Percentiles rank a stretch among this genome's conserved stretches.
These are phyloP conservation scores for Parochlus steinenii DNA, from an alignment of 2,888 invertebrate genomes.

Conservation along the genomic window DNA sequence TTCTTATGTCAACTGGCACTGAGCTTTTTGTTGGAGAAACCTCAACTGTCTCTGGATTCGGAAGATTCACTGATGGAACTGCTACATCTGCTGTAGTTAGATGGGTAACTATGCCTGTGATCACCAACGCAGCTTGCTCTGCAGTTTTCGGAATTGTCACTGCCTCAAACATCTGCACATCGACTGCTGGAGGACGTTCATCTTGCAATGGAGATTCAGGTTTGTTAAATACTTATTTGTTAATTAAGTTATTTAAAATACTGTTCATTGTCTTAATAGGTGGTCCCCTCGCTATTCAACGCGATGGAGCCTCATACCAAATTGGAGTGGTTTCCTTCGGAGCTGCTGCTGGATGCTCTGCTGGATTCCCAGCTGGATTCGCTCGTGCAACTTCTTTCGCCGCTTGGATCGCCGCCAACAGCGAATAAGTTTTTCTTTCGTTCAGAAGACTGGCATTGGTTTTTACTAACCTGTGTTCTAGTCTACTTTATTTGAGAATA, in stretches of 20 bases:
- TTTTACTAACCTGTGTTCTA: constrained; percentile 11
- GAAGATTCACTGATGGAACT: not conserved
- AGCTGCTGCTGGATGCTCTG: constrained; percentile 23
- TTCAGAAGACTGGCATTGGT: not conserved
- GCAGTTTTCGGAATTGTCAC: constrained; percentile 18
- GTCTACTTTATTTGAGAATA: too few species aligned
- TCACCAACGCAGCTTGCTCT: constrained; percentile 22
- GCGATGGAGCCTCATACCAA: constrained; percentile 20
- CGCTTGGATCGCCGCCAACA: constrained; percentile 23
- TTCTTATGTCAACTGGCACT: constrained; percentile 20
- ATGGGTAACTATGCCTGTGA: constrained; percentile 21
- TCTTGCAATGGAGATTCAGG: constrained; percentile 25
- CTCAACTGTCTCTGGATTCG: constrained; percentile 17
- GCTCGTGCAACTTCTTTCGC: constrained; percentile 24
- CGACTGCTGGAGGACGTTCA: constrained; percentile 21
- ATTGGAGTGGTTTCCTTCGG: constrained; percentile 26
- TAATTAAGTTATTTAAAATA: too few species aligned
- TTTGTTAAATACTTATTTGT: constrained; percentile 14
- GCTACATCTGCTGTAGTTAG: constrained; percentile 14
- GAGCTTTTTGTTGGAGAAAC: constrained; percentile 23
- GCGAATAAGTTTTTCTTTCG: not conserved
- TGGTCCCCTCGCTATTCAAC: constrained; percentile 19
- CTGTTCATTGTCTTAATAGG: not conserved
- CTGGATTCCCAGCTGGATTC: constrained; percentile 25
- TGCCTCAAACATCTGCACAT: constrained; percentile 23